phyloP scores from a whole-genome alignment of 1,140 invertebrate genomes.

The Lucilia sericata region DNA sequence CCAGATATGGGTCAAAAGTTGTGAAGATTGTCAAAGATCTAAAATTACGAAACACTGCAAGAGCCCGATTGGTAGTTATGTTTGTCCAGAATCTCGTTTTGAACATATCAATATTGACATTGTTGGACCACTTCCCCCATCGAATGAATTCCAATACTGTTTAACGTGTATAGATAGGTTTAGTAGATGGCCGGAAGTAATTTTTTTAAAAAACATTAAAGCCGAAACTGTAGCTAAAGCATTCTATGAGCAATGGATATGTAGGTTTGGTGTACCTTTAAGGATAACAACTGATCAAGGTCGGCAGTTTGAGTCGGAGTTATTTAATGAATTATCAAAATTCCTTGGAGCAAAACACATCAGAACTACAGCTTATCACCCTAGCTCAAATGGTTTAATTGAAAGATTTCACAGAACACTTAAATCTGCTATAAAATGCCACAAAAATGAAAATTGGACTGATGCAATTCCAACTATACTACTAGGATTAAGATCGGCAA shows the following conservation, averaged over 20 bases:
- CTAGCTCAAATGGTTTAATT: not conserved
- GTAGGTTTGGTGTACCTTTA: conserved; percentile 61
- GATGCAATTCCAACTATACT: not conserved
- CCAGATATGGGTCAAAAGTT: too few species aligned
- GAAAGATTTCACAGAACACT: not conserved
- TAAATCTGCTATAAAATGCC: not conserved
- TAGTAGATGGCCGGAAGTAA: conserved; percentile 59
- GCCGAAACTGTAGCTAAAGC: conserved; percentile 58
- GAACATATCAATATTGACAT: too few species aligned
- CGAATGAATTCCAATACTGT: conserved; percentile 50
- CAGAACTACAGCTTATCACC: conserved; percentile 7
- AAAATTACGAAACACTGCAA: conserved; percentile 52
- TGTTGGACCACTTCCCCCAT: too few species aligned
- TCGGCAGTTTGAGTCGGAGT: conserved; percentile 61
- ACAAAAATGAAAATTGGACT: not conserved
- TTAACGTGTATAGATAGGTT: conserved; percentile 56
- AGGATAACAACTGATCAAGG: conserved; percentile 67
- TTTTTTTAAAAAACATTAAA: conserved; percentile 52
- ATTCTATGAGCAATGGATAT: conserved; percentile 59
- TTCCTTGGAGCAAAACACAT: not conserved
- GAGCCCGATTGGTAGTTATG: not conserved
- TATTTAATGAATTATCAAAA: conserved; percentile 53
- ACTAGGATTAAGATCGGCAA: not conserved
- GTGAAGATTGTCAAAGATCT: too few species aligned
- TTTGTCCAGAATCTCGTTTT: too few species aligned